These are phyloP conservation scores for Mactromeris polynyma DNA, from an alignment of 2,888 invertebrate species.

Conservation along the genomic window DNA sequence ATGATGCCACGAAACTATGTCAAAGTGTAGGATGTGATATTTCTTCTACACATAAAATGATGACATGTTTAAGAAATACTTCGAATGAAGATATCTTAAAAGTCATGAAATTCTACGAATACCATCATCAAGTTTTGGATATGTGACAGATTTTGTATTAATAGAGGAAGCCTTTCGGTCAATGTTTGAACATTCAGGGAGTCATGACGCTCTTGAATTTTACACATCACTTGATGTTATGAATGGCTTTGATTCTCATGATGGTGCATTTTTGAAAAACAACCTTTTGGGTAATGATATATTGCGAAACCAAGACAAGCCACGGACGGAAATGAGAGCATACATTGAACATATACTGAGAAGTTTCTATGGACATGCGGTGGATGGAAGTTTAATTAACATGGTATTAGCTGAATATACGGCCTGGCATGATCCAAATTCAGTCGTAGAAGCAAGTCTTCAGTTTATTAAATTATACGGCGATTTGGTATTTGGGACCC, in stretches of 20 bases:
- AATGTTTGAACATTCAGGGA: background rate
- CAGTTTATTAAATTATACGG: slow-evolving; percentile 24
- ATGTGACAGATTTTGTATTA: slow-evolving; percentile 30
- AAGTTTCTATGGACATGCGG: no score
- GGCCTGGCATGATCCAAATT: slow-evolving; percentile 37
- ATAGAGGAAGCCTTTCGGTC: slow-evolving; percentile 10
- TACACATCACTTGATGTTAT: slow-evolving; percentile 35
- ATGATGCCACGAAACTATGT: background rate
- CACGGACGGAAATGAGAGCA: background rate
- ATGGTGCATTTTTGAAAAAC: background rate
- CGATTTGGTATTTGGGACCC: slow-evolving; percentile 13
- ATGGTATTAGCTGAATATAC: slow-evolving; percentile 35
- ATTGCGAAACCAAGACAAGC: background rate
- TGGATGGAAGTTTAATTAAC: background rate
- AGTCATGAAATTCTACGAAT: background rate
- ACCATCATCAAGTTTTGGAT: background rate
- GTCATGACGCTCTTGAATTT: slow-evolving; percentile 35
- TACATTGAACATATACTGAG: background rate
- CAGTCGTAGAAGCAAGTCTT: background rate
- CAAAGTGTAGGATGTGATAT: background rate
- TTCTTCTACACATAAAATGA: background rate
- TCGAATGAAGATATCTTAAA: background rate
- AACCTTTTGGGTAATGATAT: no score
- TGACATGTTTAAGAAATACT: slow-evolving; percentile 22
- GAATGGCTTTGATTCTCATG: slow-evolving; percentile 36